phyloP scores from a whole-genome alignment of 1,140 invertebrate genomes.

The Orussus abietinus region DNA sequence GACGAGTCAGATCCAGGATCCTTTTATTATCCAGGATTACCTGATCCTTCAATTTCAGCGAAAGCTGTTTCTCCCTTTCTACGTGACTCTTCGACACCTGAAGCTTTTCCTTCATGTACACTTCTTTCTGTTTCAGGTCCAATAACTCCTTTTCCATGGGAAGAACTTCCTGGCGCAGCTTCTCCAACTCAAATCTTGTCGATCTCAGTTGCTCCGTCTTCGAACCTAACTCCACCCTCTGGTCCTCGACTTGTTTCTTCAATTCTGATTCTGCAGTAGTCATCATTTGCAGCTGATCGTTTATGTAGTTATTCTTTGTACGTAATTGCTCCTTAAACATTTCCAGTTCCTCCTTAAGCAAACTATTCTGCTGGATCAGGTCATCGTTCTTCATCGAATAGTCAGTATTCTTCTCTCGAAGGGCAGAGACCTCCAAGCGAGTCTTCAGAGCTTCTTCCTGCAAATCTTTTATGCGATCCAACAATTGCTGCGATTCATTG shows the following conservation, averaged over 20 bases:
- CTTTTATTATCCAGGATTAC: constrained; percentile 66
- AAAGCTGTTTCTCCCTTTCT: constrained; percentile 57
- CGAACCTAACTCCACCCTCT: constrained; percentile 41
- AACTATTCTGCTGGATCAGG: constrained; percentile 36
- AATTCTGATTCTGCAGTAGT: constrained; percentile 38
- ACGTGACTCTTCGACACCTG: constrained; percentile 48
- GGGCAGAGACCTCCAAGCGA: constrained; percentile 37
- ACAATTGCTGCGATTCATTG: constrained; percentile 30
- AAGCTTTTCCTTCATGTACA: constrained; percentile 44
- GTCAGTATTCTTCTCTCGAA: constrained; percentile 41
- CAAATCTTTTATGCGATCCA: constrained; percentile 40
- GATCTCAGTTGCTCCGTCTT: constrained; percentile 44
- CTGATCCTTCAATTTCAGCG: constrained; percentile 61
- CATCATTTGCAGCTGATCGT: constrained; percentile 39
- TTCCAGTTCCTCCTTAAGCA: constrained; percentile 45
- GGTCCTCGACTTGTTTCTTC: constrained; percentile 44
- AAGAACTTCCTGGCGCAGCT: constrained; percentile 35
- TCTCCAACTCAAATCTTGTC: constrained; percentile 39
- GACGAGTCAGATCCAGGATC: constrained; percentile 71
- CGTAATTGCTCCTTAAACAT: constrained; percentile 49
- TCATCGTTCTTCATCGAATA: constrained; percentile 41
- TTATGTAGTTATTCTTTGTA: constrained; percentile 48
- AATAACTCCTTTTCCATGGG: constrained; percentile 46
- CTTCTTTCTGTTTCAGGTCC: constrained; percentile 39
- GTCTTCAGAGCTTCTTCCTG: constrained; percentile 41